Base-by-base conservation (phyloP, 2,113 vertebrate genomes). In the Aramus guarauna region DNA sequence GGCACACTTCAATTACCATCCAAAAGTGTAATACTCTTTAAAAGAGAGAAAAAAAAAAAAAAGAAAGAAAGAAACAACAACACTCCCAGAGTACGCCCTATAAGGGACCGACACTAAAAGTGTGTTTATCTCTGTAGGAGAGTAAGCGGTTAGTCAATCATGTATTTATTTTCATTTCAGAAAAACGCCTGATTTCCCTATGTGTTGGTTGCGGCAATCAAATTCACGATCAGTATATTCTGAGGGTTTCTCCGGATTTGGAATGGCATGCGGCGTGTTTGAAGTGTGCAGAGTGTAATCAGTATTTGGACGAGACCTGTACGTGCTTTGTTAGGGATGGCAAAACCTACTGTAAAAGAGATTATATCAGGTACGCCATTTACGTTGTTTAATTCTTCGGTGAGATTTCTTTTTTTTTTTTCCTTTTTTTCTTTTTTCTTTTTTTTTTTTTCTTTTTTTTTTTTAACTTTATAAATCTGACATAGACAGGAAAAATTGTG, bases 131-230 rank as follows among this genome's bases (percentile, higher is more conserved):
- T 97, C 98, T 94, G 98, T 98, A 98, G 98, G 98, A 98, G 95
- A 98, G 94, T 96, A 97, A 98, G 90, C 72, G 96, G 90, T 97
- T 98, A 97, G 98, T 98, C 98, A 98, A 98, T 98, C 97, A 98
- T 97, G 97, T 98, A 98, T 98, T 98, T 98, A 97, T 98, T 98
- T 98, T 98, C 97, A 97, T 98, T 98, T 94, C 98, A 99, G 99
- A 99, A 98, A 99, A 99, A 97, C 99, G 99, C 86, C 98, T 99
- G 96, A 99, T 99, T 97, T 99, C 99, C 98, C 97, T 99, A 92
- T 99, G 99, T 98, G 99, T 99, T 97, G 99, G 99, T 97, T 99
- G 99, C 98, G 99, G 99, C 98, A 99, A 99, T 98, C 99, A 99
- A 97, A 99, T 99, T 98, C 99, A 99, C 97, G 99, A 99, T 98